Conservation (phyloP, 2,888 invertebrate genomes). For the Terebella lapidaria region DNA sequence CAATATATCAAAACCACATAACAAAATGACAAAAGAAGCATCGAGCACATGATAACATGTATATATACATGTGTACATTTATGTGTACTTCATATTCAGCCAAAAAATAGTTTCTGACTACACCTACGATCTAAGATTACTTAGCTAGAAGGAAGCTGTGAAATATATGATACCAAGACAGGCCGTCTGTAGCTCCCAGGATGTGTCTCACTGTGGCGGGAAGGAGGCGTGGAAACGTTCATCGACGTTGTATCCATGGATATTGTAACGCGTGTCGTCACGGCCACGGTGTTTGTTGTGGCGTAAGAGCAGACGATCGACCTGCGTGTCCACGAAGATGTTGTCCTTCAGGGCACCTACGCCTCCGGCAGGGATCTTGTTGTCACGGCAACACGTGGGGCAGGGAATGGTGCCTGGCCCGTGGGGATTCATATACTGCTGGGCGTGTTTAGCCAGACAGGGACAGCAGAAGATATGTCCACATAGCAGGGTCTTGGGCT, state of each 20-base stretch:
- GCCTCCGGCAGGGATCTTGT: constrained; percentile 7
- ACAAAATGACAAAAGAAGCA: no score
- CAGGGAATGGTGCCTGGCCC: constrained; percentile 4
- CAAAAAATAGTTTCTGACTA: no score
- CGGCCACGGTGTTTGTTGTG: constrained; percentile 17
- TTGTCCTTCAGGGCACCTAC: constrained; percentile 9
- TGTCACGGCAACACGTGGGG: constrained; percentile 9
- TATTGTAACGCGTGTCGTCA: constrained; percentile 19
- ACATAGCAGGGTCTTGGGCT: constrained; percentile 19
- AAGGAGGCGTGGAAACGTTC: not conserved
- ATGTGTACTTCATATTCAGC: no score
- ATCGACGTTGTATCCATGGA: not conserved
- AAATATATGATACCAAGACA: no score
- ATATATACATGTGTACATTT: no score
- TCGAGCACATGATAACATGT: no score
- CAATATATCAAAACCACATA: no score
- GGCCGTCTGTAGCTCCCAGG: no score
- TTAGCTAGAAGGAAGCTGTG: no score
- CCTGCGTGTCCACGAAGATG: constrained; percentile 18
- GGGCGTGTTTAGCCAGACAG: constrained; percentile 13
- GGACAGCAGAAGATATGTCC: constrained; percentile 20
- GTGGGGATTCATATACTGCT: not conserved
- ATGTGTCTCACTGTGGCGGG: not conserved
- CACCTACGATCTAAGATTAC: no score
- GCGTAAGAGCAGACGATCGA: constrained; percentile 18